Evolutionary conservation across 2,113 vertebrate species (phyloP).

Genomic region (Coryphaenoides rupestris): DNA sequence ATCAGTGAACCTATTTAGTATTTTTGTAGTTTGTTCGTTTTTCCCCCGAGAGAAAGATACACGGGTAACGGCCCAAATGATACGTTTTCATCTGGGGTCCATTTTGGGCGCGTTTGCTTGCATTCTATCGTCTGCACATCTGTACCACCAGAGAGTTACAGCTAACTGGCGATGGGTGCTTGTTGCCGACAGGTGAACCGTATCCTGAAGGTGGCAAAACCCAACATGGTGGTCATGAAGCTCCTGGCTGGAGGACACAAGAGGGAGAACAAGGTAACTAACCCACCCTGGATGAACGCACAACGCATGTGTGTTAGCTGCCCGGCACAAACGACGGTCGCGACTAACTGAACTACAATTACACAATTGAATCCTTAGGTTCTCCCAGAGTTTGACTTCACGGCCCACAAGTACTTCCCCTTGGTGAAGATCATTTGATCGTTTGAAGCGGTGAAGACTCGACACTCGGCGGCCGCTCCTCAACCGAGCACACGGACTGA

Average conservation of each 20-base stretch:
- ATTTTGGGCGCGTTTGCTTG: no score
- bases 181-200: constrained; percentile 80
- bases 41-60: no score
- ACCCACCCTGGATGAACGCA: not conserved
- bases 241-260: constrained; percentile 96
- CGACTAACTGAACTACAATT: not conserved
- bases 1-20: no score
- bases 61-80: no score
- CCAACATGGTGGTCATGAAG: constrained; percentile 98
- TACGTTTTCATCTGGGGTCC: no score
- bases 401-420: constrained; percentile 96
- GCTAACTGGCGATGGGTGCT: not conserved
- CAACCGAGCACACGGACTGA: no score
- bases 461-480: no score
- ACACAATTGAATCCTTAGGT: constrained; percentile 64
- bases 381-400: constrained; percentile 97
- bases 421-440: constrained; percentile 95
- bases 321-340: not conserved
- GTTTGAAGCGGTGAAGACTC: not conserved
- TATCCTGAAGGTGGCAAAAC: constrained; percentile 96
- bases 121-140: no score
- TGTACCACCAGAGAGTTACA: not conserved
- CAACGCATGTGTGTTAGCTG: not conserved
- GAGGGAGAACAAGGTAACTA: constrained; percentile 95
- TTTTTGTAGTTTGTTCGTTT: no score